These are phyloP conservation scores for Carlito syrichta DNA, from an alignment of 2,113 vertebrate genomes.

Conservation along the genomic window DNA sequence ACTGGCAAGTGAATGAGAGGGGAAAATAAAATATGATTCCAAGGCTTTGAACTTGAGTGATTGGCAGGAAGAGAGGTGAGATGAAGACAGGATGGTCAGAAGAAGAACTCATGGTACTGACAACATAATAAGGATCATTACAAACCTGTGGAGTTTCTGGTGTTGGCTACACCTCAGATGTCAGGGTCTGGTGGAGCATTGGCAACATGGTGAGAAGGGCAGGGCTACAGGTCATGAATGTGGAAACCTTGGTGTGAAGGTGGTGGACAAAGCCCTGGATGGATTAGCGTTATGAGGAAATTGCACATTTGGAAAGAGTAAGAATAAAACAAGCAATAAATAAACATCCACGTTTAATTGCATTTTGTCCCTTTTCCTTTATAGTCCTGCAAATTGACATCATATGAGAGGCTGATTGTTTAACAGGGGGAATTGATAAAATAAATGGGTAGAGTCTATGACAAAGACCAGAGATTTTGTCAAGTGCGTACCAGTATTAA, in stretches of 20 bases:
- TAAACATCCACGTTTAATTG: background rate
- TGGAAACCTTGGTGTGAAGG: background rate
- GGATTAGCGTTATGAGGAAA: background rate
- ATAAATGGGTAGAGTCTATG: background rate
- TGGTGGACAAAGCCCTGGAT: background rate
- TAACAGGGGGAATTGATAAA: conserved; percentile 2
- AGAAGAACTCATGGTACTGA: background rate
- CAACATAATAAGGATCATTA: background rate
- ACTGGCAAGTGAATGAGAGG: background rate
- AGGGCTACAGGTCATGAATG: background rate
- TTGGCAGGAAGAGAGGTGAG: background rate
- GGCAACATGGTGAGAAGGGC: background rate
- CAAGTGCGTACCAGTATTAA: background rate
- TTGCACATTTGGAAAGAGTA: background rate
- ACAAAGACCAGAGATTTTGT: background rate
- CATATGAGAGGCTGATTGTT: background rate
- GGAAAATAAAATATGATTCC: background rate
- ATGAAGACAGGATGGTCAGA: background rate
- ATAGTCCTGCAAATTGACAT: conserved; percentile 20
- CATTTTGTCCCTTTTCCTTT: background rate
- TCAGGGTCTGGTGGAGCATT: background rate
- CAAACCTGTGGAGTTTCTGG: background rate
- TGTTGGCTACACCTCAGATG: background rate
- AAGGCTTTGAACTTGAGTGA: background rate
- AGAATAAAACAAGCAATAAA: background rate